Evolutionary conservation across 2,888 invertebrate genomes (phyloP), one percentile per base, ranked within the genome.

Genomic region (Cephus nigrinus): DNA sequence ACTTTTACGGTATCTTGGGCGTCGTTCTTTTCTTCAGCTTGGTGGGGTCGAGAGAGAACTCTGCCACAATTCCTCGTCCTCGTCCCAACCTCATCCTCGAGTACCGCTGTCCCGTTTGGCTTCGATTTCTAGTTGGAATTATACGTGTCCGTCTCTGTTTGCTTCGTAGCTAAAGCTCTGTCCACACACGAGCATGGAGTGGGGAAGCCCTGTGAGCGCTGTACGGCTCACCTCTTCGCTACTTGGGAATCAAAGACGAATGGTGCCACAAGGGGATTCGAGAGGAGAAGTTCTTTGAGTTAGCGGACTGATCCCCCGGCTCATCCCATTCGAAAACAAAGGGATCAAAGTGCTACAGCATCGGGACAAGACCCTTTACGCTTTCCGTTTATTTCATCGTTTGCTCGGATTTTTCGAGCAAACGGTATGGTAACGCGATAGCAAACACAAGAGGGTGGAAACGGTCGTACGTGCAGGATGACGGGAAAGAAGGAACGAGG

Each of bases 281-380:
- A 55, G 55, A 55, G 40, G 40, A 40, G 55, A 55, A 55, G 55
- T 84, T 85, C 86, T 87, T 86, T 85, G 87, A 85, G 85, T 85
- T 85, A 84, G 82, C 83, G 85, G 85, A 84, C 85, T 84, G 87
- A 87, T 86, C 84, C 83, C 81, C 76, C 75, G 82, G 84, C 83
- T 87, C 86, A 83, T 86, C 86, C 86, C 81, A 80, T 85, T 81
- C 82, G 85, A 84, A 86, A 86, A 85, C 86, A 86, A 87, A 86
- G 84, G 82, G 82, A 83, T 86, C 82, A 82, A 82, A 84, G 86
- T 80, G 82, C 83, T 34, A 34, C 74, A 30, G 33, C 12, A n/a
- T 35, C 32, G 35, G 31, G 35, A 74, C 74, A n/a, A 9, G 68
- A 68, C 30, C 40, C 76, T 69, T 30, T 73, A 33, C 33, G 69